Evolutionary conservation across 2,113 vertebrate species (phyloP).

Genomic region (Tychaedon coryphoeus): DNA sequence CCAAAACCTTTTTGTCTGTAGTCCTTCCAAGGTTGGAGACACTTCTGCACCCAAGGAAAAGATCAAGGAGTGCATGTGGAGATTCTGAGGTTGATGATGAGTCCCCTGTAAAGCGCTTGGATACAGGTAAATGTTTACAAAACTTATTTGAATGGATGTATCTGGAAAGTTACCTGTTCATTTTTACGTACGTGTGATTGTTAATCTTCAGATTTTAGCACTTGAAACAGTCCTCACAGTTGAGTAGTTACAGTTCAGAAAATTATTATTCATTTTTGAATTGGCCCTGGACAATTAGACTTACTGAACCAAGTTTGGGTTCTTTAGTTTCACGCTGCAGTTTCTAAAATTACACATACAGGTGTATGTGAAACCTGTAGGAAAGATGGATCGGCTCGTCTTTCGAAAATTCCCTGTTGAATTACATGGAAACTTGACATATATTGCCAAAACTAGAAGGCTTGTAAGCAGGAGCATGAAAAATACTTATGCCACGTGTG

Average conservation of each 20-base stretch:
- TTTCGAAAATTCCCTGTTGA: not conserved
- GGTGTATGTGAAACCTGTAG: not conserved
- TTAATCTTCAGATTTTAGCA: not conserved
- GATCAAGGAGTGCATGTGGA: constrained; percentile 85
- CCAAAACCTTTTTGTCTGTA: constrained; percentile 98
- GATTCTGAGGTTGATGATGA: constrained; percentile 83
- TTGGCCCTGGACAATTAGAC: not conserved
- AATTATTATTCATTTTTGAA: not conserved
- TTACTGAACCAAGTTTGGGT: not conserved
- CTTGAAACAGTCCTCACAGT: not conserved
- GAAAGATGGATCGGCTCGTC: not conserved
- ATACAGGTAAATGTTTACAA: constrained; percentile 81
- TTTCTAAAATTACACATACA: not conserved
- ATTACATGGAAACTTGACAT: not conserved
- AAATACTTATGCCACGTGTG: not conserved
- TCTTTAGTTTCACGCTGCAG: not conserved
- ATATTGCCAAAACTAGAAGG: not conserved
- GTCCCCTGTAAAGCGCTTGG: constrained; percentile 86
- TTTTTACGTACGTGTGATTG: not conserved
- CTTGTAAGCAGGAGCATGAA: not conserved
- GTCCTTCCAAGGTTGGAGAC: constrained; percentile 97
- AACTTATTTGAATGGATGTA: constrained; percentile 15
- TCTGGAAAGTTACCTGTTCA: constrained; percentile 10
- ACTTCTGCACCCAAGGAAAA: constrained; percentile 94
- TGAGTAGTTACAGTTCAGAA: not conserved